These are phyloP conservation scores for Verasper variegatus DNA, from an alignment of 2,113 vertebrate species.

Conservation along the genomic window DNA sequence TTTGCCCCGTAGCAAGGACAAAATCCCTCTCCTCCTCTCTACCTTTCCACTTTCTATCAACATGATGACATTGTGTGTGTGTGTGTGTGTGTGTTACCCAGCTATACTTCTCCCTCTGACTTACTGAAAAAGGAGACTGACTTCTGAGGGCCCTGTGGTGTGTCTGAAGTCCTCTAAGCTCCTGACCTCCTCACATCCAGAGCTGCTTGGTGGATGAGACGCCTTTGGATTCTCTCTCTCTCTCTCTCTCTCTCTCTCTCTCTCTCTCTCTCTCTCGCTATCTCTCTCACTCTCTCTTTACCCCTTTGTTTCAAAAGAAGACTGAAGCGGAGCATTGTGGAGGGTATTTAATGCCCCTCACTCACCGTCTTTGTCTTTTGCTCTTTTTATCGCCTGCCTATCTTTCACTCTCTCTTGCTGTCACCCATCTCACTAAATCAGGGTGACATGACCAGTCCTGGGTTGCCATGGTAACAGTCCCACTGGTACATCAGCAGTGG, in stretches of 20 bases:
- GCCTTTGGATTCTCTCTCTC: conserved; percentile 24
- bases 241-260: conserved; percentile 25
- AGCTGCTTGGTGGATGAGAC: conserved; percentile 32
- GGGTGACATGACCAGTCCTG: conserved; percentile 92
- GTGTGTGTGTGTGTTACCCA: conserved; percentile 20
- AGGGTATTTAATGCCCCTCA: conserved; percentile 68
- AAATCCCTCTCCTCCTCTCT: conserved; percentile 37
- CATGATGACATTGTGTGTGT: conserved; percentile 36
- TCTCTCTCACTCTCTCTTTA: conserved; percentile 22
- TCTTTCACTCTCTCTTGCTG: conserved; percentile 61
- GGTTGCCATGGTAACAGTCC: conserved; percentile 98
- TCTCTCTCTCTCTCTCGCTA: conserved; percentile 7
- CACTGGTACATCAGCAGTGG: conserved; percentile 85
- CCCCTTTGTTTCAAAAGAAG: conserved; percentile 64
- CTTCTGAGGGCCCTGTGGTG: conserved; percentile 61
- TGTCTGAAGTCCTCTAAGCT: conserved; percentile 67
- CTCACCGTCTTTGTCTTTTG: conserved; percentile 68
- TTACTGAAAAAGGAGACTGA: conserved; percentile 56
- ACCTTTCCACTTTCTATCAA: conserved; percentile 27
- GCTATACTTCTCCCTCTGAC: conserved; percentile 39
- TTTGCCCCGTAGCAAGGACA: conserved; percentile 68
- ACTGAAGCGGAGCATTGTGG: conserved; percentile 41
- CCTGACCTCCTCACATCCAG: conserved; percentile 66
- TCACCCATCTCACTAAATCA: conserved; percentile 72
- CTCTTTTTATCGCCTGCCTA: conserved; percentile 71